These are phyloP conservation scores for Emys orbicularis DNA, from an alignment of 2,797 vertebrate species.

Conservation along the genomic window DNA sequence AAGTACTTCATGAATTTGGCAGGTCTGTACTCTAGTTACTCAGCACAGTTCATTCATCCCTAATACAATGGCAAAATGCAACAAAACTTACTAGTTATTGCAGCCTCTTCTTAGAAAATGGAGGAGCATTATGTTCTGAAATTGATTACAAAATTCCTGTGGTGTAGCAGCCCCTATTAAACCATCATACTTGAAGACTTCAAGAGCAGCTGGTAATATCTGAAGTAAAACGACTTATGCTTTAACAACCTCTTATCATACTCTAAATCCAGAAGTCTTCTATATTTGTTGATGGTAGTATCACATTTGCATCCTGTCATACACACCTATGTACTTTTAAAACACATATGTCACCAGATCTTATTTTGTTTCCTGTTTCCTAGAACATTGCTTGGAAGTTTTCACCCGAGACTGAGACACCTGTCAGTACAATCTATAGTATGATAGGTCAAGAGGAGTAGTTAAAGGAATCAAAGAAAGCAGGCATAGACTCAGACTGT, in stretches of 20 bases:
- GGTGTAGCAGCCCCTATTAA: constrained; percentile 28
- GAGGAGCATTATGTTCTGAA: constrained; percentile 33
- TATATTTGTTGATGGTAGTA: not conserved
- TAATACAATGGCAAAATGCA: constrained; percentile 10
- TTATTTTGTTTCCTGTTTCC: not conserved
- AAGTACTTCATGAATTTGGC: not conserved
- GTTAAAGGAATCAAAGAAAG: not conserved
- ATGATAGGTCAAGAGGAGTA: not conserved
- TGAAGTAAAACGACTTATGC: not conserved
- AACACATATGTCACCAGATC: not conserved
- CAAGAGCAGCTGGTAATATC: not conserved
- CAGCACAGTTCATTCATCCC: constrained; percentile 10
- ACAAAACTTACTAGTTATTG: not conserved
- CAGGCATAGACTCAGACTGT: not conserved
- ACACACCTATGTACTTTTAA: not conserved
- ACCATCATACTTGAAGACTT: not conserved
- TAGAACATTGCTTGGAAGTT: not conserved
- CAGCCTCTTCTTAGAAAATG: not conserved
- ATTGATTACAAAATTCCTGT: constrained; percentile 22
- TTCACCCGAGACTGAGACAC: not conserved
- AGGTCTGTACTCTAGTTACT: constrained; percentile 22
- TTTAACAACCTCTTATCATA: not conserved
- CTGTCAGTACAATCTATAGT: not conserved
- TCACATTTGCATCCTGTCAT: not conserved
- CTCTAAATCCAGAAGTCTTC: not conserved